Conservation (phyloP, 2,797 vertebrate species). For the Hippoglossus hippoglossus region DNA sequence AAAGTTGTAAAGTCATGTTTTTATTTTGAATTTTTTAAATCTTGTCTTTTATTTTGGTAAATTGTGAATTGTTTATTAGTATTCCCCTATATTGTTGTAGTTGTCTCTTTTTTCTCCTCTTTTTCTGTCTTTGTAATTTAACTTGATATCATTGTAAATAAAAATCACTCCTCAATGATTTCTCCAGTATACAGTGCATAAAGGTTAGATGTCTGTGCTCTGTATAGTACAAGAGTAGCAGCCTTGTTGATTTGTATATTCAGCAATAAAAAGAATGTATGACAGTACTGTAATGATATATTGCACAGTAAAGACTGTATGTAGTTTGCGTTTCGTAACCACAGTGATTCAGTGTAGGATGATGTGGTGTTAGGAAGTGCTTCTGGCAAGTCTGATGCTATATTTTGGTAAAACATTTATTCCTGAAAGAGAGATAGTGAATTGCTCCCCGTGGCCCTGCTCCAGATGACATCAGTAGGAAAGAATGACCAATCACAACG, state of each 20-base stretch:
- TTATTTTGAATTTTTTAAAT: too few species aligned
- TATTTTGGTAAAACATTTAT: slow-evolving; percentile 46
- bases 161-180: too few species aligned
- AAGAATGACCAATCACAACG: slow-evolving; percentile 59
- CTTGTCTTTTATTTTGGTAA: too few species aligned
- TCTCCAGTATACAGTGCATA: too few species aligned
- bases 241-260: slow-evolving; percentile 15
- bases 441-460: slow-evolving; percentile 39
- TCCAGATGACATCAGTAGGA: slow-evolving; percentile 72
- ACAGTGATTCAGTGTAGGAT: slow-evolving; percentile 5
- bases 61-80: too few species aligned
- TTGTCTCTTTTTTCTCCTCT: too few species aligned
- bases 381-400: slow-evolving; percentile 33
- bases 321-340: slow-evolving; percentile 22
- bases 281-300: slow-evolving; percentile 17
- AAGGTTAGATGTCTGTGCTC: neutral
- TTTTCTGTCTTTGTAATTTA: too few species aligned
- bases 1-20: too few species aligned
- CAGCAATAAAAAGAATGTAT: slow-evolving; percentile 2
- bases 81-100: too few species aligned
- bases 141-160: too few species aligned
- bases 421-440: slow-evolving; percentile 43
- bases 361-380: slow-evolving; percentile 25
- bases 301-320: slow-evolving; percentile 5
- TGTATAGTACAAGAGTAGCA: neutral